phyloP scores from a whole-genome alignment of 1,140 invertebrate species.

The Oryctes rhinoceros region DNA sequence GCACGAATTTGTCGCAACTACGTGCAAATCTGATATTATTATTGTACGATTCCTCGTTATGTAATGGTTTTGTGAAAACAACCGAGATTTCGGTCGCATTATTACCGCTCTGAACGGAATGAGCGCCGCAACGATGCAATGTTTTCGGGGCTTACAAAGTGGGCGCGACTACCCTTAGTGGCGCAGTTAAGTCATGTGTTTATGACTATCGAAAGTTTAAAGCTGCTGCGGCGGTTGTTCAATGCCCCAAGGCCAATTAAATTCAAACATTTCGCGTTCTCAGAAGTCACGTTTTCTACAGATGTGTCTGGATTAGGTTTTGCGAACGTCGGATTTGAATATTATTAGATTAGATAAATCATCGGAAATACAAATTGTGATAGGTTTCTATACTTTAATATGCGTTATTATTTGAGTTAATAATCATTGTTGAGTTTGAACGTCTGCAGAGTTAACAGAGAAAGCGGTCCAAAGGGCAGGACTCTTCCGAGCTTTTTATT shows the following conservation, averaged over 20 bases:
- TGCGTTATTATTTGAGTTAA: too few relatives aligned
- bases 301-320: neutral
- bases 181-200: slow-evolving; percentile 30
- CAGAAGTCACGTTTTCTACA: neutral
- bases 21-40: slow-evolving; percentile 1
- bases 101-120: slow-evolving; percentile 10
- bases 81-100: slow-evolving; percentile 28
- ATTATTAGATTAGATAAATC: too few relatives aligned
- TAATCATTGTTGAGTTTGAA: too few relatives aligned
- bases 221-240: slow-evolving; percentile 16
- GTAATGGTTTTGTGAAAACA: neutral
- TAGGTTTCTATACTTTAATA: too few relatives aligned
- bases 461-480: too few relatives aligned
- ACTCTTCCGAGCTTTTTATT: too few relatives aligned
- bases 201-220: slow-evolving; percentile 25
- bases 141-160: slow-evolving; percentile 27
- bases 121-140: slow-evolving; percentile 20
- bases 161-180: slow-evolving; percentile 1
- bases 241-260: slow-evolving; percentile 1
- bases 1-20: slow-evolving; percentile 8
- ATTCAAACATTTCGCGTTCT: neutral
- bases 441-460: too few relatives aligned
- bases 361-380: too few relatives aligned
- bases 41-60: neutral
- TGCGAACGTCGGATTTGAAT: neutral